Evolutionary conservation across 2,113 vertebrate genomes (phyloP), one percentile per base, ranked within the genome.

Genomic region (Clupea harengus): DNA sequence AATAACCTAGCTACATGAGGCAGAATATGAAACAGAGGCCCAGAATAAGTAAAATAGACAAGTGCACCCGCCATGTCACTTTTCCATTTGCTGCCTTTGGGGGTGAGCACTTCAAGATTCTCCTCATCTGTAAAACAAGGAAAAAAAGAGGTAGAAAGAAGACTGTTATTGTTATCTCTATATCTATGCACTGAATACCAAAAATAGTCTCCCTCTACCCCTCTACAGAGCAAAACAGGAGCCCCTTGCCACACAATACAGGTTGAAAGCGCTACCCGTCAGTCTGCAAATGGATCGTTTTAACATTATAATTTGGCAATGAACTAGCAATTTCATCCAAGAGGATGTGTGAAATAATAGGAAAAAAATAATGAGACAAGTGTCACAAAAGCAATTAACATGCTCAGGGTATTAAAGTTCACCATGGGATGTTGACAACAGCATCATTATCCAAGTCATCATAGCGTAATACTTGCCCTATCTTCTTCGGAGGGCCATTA

Each of bases 21-120:
- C 95, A 91, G 97, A 98, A 97, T 97, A 96, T 92, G 95, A 97
- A 98, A 97, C 94, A 94, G 96, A 96, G 94, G 95, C 96, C 94
- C 92, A 93, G 95, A 94, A 94, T 97, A 96, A 97, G 95, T 95
- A 95, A 97, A 98, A 97, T 92, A 96, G 97, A 97, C 97, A 97
- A 95, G 95, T 93, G 92, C 95, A 95, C 94, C 94, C 91, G 45
- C 88, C 94, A 84, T 96, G 96, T 97, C 97, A 96, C 93, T 95
- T 95, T 95, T 95, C 94, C 93, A 95, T 95, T 96, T 95, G 93
- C 94, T 93, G 94, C 92, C 91, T 92, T 78, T 91, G 92, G 92
- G 91, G 92, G 92, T 89, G 92, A 94, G 91, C 93, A 91, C 92
- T 94, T 95, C 93, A 93, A 89, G 93, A 93, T 95, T 92, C 92